Evolutionary conservation across 2,888 invertebrate species (phyloP), one percentile per base, ranked within the genome.

Genomic region (Ophioninae sp.): DNA sequence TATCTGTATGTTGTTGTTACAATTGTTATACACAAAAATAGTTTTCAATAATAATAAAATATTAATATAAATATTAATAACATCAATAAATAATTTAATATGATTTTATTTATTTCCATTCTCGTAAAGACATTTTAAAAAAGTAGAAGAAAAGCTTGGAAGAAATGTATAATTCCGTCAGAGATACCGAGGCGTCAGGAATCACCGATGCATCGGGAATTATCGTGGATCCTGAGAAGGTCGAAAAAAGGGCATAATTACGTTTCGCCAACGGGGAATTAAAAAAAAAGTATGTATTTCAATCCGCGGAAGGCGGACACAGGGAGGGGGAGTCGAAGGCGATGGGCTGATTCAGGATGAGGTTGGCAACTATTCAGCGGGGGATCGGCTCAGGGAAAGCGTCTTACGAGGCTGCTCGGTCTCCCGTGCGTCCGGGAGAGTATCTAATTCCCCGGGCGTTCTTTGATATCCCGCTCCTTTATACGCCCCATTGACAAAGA

Each of bases 261-360:
- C 75, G 70, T 80, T 77, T 69, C 68, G 65, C 78, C 79, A 17
- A 10, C 81, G 79, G 81, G 75, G 87, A 88, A 89, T 88, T 88
- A 88, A 85, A 50, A 23, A 88, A 88, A 88, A 88, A 87, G n/a
- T n/a, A n/a, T 87, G 85, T 89, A 89, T 89, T 89, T 89, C 87
- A 88, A 88, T 88, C 83, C 86, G 81, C 85, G 82, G 80, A 30
- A 44, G 62, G 44, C 21, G 21, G 44, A 67, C 50, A 50, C 17
- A 50, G 50, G 6, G 5, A 44, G 10, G 67, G 68, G 7, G 23
- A 78, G 82, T 65, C 69, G 75, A 81, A 86, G 85, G 50, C 50
- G 50, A 13, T 50, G 50, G 17, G 50, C 50, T 50, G 50, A 50
- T 50, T 50, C 17, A 13, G 50, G 50, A 50, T 17, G 50, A 20